Base-by-base conservation (phyloP, 2,113 vertebrate genomes). In the Apodemus speciosus region DNA sequence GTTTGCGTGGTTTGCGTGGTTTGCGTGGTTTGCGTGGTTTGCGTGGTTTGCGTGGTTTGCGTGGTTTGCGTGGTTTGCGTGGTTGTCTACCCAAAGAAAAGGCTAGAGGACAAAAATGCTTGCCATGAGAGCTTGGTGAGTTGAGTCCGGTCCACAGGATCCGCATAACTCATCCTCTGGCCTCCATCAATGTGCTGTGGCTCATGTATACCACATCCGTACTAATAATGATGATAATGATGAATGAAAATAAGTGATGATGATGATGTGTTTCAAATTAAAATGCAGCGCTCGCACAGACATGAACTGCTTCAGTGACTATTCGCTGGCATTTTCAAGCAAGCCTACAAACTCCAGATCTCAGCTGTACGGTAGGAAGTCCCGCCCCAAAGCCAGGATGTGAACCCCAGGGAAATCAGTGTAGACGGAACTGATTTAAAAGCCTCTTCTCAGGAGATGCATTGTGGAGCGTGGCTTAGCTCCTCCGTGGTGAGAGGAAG, bases 241-340 rank as follows among this genome's bases (percentile, higher is more conserved):
- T 10, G 20, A n/a, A n/a, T 53, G 53, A 13, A 77, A n/a, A 21
- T 11, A 79, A n/a, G 14, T 14, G 32, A 69, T 38, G 15, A 69
- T 20, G 32, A 35, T 68, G 1, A 3, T 35, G 32, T 11, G 51
- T 85, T 56, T 86, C 85, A 60, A 91, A 83, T 58, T 77, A 86
- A 76, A 84, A 75, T 53, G 7, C 32, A 56, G 53, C 16, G 23
- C 25, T 56, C 21, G n/a, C 13, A n/a, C 51, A n/a, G 76, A 20
- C 35, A 2, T 25, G 35, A 56, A 56, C 2, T 35, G 60, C 46
- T 46, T 64, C 40, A 46, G 51, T 51, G 79, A 71, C 43, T 10
- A 76, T 88, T 32, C 9, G 71, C 58, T 62, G 88, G 27, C 81
- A 92, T 87, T 89, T 68, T 68, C 79, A 30, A 83, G 38, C 62